phyloP scores from a whole-genome alignment of 2,888 invertebrate genomes.

The Emmelina monodactyla region DNA sequence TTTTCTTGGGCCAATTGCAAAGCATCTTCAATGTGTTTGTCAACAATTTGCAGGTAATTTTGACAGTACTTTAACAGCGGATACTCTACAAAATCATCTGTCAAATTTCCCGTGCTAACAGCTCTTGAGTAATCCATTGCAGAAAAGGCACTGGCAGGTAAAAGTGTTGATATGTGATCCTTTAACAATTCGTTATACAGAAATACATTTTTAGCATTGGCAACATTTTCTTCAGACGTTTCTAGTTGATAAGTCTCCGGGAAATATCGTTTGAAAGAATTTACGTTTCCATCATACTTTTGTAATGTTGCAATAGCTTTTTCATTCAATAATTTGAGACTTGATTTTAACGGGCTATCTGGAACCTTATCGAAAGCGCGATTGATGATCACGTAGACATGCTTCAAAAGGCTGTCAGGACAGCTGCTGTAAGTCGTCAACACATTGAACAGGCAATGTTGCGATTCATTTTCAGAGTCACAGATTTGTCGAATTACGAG shows the following conservation, averaged over 20 bases:
- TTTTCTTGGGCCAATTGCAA: conserved; percentile 27
- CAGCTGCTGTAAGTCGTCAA: conserved; percentile 37
- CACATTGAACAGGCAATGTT: conserved; percentile 24
- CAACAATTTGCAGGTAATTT: conserved; percentile 47
- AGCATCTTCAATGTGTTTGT: conserved; percentile 40
- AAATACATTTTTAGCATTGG: conserved; percentile 47
- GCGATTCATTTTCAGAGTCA: conserved; percentile 8
- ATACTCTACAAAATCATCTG: conserved; percentile 56
- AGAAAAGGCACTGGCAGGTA: conserved; percentile 30
- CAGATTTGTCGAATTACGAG: conserved; percentile 34
- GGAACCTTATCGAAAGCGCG: conserved; percentile 15
- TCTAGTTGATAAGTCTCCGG: conserved; percentile 27
- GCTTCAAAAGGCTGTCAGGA: conserved; percentile 21
- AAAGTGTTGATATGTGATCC: conserved; percentile 17
- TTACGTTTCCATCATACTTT: conserved; percentile 14
- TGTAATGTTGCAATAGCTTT: conserved; percentile 20
- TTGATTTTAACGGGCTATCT: conserved; percentile 11
- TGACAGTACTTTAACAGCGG: conserved; percentile 62
- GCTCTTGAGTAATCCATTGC: conserved; percentile 58
- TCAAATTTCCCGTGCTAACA: conserved; percentile 40
- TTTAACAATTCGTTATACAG: conserved; percentile 47
- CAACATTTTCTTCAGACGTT: conserved; percentile 18
- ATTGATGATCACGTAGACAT: conserved; percentile 25
- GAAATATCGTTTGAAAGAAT: conserved; percentile 31
- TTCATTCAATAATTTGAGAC: conserved; percentile 25